Evolutionary conservation across 2,888 invertebrate genomes (phyloP), one percentile per base, ranked within the genome.

Genomic region (Serrognathus titanus): DNA sequence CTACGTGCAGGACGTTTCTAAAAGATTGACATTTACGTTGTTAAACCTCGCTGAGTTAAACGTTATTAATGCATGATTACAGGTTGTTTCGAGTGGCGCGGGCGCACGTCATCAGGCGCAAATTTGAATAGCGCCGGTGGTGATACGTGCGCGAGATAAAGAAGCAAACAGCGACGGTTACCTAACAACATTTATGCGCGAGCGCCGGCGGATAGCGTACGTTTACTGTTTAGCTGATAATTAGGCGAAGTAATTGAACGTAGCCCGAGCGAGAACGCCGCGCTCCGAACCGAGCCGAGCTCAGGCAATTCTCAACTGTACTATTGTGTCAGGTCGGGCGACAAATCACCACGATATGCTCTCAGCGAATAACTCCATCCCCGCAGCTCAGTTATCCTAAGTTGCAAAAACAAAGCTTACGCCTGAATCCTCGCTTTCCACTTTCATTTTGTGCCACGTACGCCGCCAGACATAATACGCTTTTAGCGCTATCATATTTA

Each of bases 241-340:
- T 73, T 73, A 73, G 70, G 64, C 65, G 65, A 66, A 71, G 72
- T 73, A 72, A 73, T 73, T 73, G 72, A 73, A 73, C 71, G 70
- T 64, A 64, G 59, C 61, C 63, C 69, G 70, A 69, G 58, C 60
- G 48, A 46, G 41, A 51, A 50, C 70, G 71, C 59, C 57, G 48
- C 12, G 36, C 48, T 58, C 58, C 69, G 68, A 67, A 52, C 55
- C 48, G 40, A 48, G 39, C 58, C 70, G 70, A 70, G 52, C 61
- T 55, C 47, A 60, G 57, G 58, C 65, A 64, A 67, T 67, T 67
- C 59, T 65, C 64, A 62, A 66, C 66, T 67, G 67, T 71, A 66
- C 66, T 68, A 69, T 71, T 69, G 69, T 68, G 69, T 67, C 69
- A 69, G 69, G 69, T 69, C 70, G 68, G 64, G 69, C 64, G 69